Evolutionary conservation across 1,140 invertebrate genomes (phyloP), one percentile per base, ranked within the genome.

Genomic region (Diplogasteroides magnus): DNA sequence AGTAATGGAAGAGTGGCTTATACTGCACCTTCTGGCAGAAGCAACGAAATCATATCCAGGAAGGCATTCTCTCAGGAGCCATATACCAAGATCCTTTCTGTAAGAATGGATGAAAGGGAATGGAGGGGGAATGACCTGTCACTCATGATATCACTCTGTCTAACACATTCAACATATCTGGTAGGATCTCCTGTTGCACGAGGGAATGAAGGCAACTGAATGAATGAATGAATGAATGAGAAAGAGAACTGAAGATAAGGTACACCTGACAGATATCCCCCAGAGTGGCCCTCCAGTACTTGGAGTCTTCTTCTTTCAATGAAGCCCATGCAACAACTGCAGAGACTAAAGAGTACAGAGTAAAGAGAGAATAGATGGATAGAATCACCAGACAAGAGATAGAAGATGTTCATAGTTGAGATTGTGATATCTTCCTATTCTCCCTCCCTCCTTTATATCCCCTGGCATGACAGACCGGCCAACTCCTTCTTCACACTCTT

Each of bases 21-120:
- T n/a, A n/a, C n/a, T n/a, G n/a, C n/a, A n/a, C 37, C 37, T 48
- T 48, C 37, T 48, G 37, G 37, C 6, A 11, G 79, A 77, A 31
- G 79, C 73, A 26, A 81, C 80, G 60, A 81, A 81, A 57, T 80
- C 75, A 64, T 76, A 78, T 59, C 76, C 77, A 31, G 76, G 73
- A 68, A 76, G 75, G 60, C 78, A 80, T 64, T 81, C 78, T 29
- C 79, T 69, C 25, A 80, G 68, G 23, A 74, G 69, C 78, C 78
- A 80, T 28, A 80, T 74, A 61, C 78, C 78, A 29, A 80, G 67
- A 72, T 80, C 78, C 63, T 78, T 76, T 63, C 78, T 79, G 71
- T 64, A 77, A 69, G n/a, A n/a, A n/a, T n/a, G n/a, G n/a, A n/a
- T n/a, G n/a, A n/a, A n/a, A n/a, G n/a, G n/a, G n/a, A n/a, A n/a